Evolutionary conservation across 2,113 vertebrate species (phyloP).

Genomic region (Passer domesticus): DNA sequence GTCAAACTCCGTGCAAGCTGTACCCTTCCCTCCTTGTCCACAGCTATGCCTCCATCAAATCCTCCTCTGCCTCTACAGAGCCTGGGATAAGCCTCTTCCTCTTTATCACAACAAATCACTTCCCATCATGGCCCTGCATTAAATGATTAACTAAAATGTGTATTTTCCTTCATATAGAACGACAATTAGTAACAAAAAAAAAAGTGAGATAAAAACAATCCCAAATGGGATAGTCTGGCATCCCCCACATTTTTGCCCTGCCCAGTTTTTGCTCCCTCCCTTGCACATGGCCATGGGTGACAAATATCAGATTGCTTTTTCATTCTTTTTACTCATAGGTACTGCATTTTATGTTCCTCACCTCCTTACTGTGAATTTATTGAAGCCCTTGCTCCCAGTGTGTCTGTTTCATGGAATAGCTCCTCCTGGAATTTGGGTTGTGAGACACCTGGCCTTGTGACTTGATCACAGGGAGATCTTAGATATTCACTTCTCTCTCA

Average conservation of each 20-base stretch:
- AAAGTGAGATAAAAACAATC: background rate
- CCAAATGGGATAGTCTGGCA: rapidly evolving
- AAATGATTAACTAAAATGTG: background rate
- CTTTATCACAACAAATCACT: background rate
- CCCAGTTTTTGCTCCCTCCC: background rate
- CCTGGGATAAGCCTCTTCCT: background rate
- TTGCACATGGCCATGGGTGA: background rate
- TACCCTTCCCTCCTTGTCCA: background rate
- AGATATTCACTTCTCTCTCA: background rate
- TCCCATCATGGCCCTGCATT: background rate
- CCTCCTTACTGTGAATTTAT: background rate
- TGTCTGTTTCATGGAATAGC: background rate
- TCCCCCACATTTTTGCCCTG: background rate
- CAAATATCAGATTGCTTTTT: background rate
- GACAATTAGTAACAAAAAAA: background rate
- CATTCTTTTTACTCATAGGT: background rate
- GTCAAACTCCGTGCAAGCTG: background rate
- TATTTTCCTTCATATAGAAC: background rate
- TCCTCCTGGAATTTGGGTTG: background rate
- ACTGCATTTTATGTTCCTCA: background rate
- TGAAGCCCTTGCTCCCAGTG: background rate
- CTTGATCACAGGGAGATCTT: background rate
- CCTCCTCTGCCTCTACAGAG: background rate
- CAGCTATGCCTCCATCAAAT: background rate
- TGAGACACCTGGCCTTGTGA: background rate